Base-by-base conservation (phyloP, 1,140 invertebrate species). In the Drosophila orena region DNA sequence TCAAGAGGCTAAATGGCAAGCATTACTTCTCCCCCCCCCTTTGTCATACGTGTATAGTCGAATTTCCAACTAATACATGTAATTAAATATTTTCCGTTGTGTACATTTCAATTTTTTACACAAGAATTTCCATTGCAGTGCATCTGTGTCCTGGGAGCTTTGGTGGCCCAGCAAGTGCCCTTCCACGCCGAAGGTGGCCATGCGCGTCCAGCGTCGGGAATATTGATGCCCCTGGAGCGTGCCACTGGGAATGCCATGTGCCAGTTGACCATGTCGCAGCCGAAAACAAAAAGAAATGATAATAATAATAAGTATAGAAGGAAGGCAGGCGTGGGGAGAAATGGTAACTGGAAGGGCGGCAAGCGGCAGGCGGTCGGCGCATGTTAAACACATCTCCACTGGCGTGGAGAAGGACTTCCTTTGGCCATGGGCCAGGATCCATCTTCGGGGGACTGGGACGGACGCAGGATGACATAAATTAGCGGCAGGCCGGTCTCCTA, bases 201-300 rank as follows among this genome's bases (percentile, higher is more conserved):
- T 59, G 62, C 77, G 64, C 72, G 78, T 81, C 78, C 77, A 80
- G 77, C 78, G 65, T 70, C 56, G 64, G 72, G 78, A 81, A 81
- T 81, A 81, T 81, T 81, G 78, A 81, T 81, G 78, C 78, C 72
- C 62, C 43, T 24, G 78, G 79, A 81, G 78, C 78, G 78, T 81
- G 78, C 78, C 78, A 56, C 65, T 81, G 78, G 78, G 78, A 81
- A 81, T 81, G 78, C 68, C 77, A 79, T 79, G 77, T 79, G 77
- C 77, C 77, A 80, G 49, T 58, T 74, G 61, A 76, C 55, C 47
- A 72, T 59, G 17, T 52, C 46, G 46, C 64, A 34, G 20, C 34
- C 58, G 12, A 37, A 49, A 12, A 52, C 57, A 10, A 37, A 20
- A 11, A 20, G 1, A 43, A 43, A 20, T 20, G 1, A 43, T 20